Evolutionary conservation across 2,797 vertebrate genomes (phyloP).

Genomic region (Lacerta agilis): DNA sequence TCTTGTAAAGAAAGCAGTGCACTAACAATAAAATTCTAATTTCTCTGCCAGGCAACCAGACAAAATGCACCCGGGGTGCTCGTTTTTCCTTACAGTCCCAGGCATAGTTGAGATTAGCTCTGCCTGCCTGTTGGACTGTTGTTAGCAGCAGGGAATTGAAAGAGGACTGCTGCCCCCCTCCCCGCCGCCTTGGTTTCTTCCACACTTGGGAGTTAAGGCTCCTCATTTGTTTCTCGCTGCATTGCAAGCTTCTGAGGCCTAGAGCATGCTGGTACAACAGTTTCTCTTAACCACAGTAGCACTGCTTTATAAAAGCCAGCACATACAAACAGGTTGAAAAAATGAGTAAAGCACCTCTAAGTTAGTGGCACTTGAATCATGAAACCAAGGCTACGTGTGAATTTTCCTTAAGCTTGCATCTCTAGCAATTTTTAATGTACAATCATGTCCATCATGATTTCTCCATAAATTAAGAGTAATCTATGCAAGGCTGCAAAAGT

Average conservation of each 20-base stretch:
- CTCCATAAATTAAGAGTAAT: background rate
- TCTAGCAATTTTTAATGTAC: background rate
- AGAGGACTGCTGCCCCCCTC: background rate
- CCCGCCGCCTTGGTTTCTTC: fast-evolving
- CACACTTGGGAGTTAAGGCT: background rate
- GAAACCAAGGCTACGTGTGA: background rate
- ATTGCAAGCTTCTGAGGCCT: background rate
- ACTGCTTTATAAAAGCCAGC: background rate
- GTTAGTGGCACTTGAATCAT: background rate
- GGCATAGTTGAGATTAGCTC: fast-evolving
- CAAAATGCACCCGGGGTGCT: constrained; percentile 12
- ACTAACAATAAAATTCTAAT: background rate
- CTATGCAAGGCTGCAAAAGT: background rate
- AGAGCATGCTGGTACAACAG: background rate
- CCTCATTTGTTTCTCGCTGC: background rate
- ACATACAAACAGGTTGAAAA: background rate
- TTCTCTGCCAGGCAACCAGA: constrained; percentile 2
- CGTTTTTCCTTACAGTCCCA: background rate
- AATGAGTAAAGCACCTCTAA: background rate
- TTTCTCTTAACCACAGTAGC: background rate
- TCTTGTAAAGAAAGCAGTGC: constrained; percentile 36
- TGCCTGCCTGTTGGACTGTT: background rate
- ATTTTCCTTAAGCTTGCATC: no score
- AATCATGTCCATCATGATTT: background rate
- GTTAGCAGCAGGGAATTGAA: background rate